These are phyloP conservation scores for Harpalus rubripes DNA, from an alignment of 2,888 invertebrate genomes.

Conservation along the genomic window DNA sequence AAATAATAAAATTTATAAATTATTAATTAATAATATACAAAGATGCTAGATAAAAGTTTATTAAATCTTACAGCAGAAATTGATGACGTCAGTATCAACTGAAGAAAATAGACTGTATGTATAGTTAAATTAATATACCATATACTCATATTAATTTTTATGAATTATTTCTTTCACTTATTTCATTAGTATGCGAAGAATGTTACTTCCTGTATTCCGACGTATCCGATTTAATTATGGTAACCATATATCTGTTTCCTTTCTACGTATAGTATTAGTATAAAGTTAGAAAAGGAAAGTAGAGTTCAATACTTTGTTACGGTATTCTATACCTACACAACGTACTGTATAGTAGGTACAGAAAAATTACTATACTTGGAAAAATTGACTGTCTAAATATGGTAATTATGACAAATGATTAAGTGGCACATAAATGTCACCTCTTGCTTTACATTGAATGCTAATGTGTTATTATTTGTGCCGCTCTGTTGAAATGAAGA, in stretches of 20 bases:
- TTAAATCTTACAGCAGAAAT: too few relatives aligned
- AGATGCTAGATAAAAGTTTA: too few relatives aligned
- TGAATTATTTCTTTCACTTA: slow-evolving; percentile 6
- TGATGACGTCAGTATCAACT: too few relatives aligned
- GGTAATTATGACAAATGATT: too few relatives aligned
- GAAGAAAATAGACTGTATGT: too few relatives aligned
- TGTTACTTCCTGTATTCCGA: not conserved
- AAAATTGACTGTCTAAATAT: too few relatives aligned
- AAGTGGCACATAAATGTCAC: too few relatives aligned
- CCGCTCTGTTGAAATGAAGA: too few relatives aligned
- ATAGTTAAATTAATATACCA: not conserved
- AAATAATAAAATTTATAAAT: too few relatives aligned
- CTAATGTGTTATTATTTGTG: too few relatives aligned
- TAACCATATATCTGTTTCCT: slow-evolving; percentile 17
- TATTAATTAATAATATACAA: too few relatives aligned
- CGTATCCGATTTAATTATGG: slow-evolving; percentile 14
- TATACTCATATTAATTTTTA: not conserved
- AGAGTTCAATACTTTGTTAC: slow-evolving; percentile 25
- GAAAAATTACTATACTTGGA: not conserved
- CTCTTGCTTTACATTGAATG: too few relatives aligned
- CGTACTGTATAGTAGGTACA: not conserved
- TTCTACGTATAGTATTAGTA: not conserved
- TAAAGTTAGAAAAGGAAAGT: not conserved
- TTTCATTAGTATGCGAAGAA: slow-evolving; percentile 3
- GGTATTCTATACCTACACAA: not conserved